Percentiles rank a stretch among this genome's conserved stretches.
Evolutionary conservation across 2,113 vertebrate genomes (phyloP).

Genomic region (Psilopsiagon aurifrons): DNA sequence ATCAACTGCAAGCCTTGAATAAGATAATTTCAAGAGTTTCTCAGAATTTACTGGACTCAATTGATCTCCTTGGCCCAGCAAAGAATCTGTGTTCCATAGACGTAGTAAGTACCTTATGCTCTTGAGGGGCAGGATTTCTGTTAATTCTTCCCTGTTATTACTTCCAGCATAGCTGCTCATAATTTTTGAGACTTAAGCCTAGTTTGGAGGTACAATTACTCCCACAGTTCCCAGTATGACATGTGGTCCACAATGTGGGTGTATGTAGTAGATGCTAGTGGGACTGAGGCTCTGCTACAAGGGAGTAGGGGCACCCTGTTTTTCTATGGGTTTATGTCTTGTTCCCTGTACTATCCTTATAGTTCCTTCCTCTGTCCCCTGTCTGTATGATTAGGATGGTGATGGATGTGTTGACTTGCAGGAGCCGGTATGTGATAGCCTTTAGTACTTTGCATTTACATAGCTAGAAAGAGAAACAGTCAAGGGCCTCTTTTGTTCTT

Average conservation of each 20-base stretch:
- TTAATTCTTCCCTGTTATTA: not conserved
- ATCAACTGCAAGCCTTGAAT: constrained; percentile 37
- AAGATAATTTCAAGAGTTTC: constrained; percentile 64
- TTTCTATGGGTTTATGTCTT: not conserved
- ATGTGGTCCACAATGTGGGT: fast-evolving
- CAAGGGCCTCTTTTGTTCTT: not conserved
- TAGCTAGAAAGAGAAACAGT: not conserved
- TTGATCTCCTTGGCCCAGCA: constrained; percentile 58
- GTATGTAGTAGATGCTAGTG: not conserved
- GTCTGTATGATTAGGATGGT: not conserved
- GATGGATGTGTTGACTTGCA: not conserved
- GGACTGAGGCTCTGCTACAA: not conserved
- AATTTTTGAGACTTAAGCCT: not conserved
- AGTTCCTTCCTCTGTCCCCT: not conserved
- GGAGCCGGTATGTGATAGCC: not conserved
- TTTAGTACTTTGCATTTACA: not conserved
- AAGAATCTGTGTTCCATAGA: constrained; percentile 32
- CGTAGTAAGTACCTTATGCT: constrained; percentile 21
- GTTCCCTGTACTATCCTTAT: not conserved
- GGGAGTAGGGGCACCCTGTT: not conserved
- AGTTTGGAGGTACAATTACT: not conserved
- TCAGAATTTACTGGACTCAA: constrained; percentile 51
- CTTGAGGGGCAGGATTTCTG: not conserved
- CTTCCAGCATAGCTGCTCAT: fast-evolving
- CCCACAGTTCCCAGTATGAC: not conserved